phyloP scores from a whole-genome alignment of 2,797 vertebrate species.

The Crocidura indochinensis region DNA sequence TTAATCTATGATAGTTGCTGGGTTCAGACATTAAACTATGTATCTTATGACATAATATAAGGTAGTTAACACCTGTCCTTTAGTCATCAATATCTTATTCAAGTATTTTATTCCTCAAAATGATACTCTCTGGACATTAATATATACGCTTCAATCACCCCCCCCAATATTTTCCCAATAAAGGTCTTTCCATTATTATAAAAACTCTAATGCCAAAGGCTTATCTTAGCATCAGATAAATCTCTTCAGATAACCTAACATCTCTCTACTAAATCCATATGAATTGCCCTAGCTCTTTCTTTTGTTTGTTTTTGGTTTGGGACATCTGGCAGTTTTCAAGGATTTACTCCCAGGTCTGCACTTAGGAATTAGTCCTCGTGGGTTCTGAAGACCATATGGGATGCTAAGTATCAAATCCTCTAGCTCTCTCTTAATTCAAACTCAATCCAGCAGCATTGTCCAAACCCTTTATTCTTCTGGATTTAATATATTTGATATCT shows the following conservation, averaged over 20 bases:
- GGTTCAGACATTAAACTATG: background rate
- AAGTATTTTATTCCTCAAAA: background rate
- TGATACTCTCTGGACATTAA: background rate
- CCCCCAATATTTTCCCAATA: background rate
- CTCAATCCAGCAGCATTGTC: background rate
- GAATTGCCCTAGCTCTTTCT: background rate
- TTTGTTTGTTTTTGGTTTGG: background rate
- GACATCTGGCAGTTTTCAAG: too few relatives aligned
- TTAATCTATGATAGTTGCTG: rapidly evolving
- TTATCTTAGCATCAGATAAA: background rate
- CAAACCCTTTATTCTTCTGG: background rate
- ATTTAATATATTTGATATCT: background rate
- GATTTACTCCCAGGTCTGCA: too few relatives aligned
- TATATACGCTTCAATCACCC: background rate
- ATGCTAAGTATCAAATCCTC: too few relatives aligned
- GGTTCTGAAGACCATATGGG: too few relatives aligned
- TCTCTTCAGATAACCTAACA: background rate
- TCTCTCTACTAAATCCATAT: background rate
- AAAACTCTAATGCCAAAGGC: background rate
- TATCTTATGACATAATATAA: too few relatives aligned
- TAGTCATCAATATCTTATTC: background rate
- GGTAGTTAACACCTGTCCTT: too few relatives aligned
- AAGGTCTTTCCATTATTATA: background rate
- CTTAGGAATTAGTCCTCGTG: too few relatives aligned
- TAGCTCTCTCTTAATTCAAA: background rate